Base-by-base conservation (phyloP, 2,888 invertebrate genomes). In the Teleiodes luculella region DNA sequence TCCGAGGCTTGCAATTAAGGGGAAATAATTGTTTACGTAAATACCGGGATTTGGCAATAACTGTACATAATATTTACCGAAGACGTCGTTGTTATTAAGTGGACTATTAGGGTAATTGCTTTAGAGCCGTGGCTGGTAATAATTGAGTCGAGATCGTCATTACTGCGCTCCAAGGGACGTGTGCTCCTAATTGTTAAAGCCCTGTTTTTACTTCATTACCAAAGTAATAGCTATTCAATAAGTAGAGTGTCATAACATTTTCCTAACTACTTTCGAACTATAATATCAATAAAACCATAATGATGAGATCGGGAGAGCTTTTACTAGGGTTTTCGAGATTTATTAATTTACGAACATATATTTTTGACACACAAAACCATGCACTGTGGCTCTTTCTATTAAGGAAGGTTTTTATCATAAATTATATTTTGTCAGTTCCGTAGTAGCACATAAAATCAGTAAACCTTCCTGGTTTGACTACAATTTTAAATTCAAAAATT, bases 11-110 rank as follows among this genome's bases (percentile, higher is more conserved):
- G 79, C 86, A 87, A 87, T 88, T 86, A 88, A 66, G 77, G 74
- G 61, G 71, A 79, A 85, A 83, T 88, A 84, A 86, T 87, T 87
- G 80, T 82, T 83, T 80, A 76, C 76, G 78, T 83, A 83, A 80
- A 78, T 83, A 84, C 74, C 64, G 65, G 67, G 72, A 78, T 78
- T 79, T 71, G 63, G 77, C 78, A 72, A 82, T 83, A 80, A 79
- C 72, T 68, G 75, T 76, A 73, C 63, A 73, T 78, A 76, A 80
- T 80, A 81, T 81, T 83, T 77, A 79, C 74, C 68, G 68, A 60
- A 76, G 78, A 80, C 74, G 73, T 72, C 74, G 73, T 76, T 79
- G 70, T 70, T 74, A 76, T 76, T 78, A 80, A 80, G 74, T 74
- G 77, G 80, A 70, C 80, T 75, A 78, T 86, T 85, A 83, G 65